Conservation (phyloP, 2,888 invertebrate species). For the Antheraea yamamai region DNA sequence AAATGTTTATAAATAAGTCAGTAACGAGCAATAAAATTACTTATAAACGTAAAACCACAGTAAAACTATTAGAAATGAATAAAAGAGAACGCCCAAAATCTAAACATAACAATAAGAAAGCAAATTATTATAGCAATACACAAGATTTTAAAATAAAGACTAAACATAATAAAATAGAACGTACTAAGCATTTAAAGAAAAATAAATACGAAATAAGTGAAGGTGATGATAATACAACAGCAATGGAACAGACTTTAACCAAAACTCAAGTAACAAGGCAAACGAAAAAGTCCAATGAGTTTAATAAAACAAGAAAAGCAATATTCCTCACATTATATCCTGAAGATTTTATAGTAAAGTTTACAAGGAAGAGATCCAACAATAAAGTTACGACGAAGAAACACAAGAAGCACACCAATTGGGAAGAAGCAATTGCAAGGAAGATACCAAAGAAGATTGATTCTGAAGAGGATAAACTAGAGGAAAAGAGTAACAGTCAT, state of each 20-base stretch:
- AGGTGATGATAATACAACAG: not conserved
- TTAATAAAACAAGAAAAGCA: conserved; percentile 2
- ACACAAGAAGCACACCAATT: conserved; percentile 17
- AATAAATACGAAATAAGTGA: not conserved
- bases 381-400: conserved; percentile 18
- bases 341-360: conserved; percentile 21
- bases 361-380: conserved; percentile 19
- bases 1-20: not conserved
- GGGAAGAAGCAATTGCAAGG: conserved; percentile 21
- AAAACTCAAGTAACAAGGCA: conserved; percentile 6
- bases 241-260: not conserved
- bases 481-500: not conserved
- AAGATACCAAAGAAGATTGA: not conserved
- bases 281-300: conserved; percentile 13
- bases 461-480: not conserved
- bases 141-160: not conserved
- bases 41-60: not conserved
- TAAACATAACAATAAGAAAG: not conserved
- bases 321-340: conserved; percentile 28
- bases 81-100: not conserved
- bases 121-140: not conserved
- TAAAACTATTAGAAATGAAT: not conserved
- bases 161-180: not conserved
- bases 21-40: not conserved
- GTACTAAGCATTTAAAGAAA: not conserved